Conservation (phyloP, 2,797 vertebrate species). For the Neosilurus mollespiculum region DNA sequence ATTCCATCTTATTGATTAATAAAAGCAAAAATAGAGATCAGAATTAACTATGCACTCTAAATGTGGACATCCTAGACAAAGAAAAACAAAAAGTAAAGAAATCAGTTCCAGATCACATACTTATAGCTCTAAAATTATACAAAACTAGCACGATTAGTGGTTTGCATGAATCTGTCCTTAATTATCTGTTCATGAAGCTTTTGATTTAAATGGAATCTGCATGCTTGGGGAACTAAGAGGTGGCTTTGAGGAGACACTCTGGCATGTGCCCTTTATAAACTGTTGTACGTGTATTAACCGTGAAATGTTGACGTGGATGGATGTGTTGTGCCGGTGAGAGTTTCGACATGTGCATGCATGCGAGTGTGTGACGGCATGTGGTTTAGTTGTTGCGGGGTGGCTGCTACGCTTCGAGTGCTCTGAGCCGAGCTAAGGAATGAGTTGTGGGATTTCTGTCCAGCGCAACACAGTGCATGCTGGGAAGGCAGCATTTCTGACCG, state of each 20-base stretch:
- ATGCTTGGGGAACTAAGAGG: conserved; percentile 41
- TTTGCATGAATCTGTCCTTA: conserved; percentile 38
- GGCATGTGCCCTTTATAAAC: conserved; percentile 28
- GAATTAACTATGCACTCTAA: background rate
- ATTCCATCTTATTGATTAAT: background rate
- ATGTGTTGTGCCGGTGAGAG: background rate
- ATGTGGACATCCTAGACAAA: background rate
- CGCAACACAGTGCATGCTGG: conserved; percentile 49
- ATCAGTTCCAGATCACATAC: background rate
- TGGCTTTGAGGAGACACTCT: conserved; percentile 31
- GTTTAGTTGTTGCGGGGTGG: conserved; percentile 70
- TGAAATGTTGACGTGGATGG: background rate
- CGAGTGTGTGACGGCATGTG: conserved; percentile 39
- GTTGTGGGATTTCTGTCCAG: conserved; percentile 1
- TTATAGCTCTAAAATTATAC: no score
- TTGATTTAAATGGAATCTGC: conserved; percentile 37
- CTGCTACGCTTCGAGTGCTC: conserved; percentile 16
- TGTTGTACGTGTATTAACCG: background rate
- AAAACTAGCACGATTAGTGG: background rate
- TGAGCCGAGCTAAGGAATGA: conserved; percentile 19
- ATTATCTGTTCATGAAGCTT: conserved; percentile 21
- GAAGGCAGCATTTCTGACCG: conserved; percentile 58
- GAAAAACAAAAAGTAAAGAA: background rate
- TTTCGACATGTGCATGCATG: conserved; percentile 31
- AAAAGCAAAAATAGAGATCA: background rate